Conservation (phyloP, 2,888 invertebrate species). For the Acronicta aceris region DNA sequence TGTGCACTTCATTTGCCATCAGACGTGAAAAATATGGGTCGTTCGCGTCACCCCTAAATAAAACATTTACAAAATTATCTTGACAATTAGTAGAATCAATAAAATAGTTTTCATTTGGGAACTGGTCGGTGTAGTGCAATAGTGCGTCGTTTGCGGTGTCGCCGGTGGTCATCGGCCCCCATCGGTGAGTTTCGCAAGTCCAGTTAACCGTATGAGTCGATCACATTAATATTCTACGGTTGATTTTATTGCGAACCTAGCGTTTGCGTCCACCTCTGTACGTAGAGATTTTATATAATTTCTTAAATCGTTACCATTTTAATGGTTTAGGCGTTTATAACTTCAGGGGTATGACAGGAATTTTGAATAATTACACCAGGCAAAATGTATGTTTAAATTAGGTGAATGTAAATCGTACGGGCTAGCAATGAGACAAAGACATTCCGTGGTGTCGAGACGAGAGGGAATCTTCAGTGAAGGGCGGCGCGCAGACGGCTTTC, state of each 20-base stretch:
- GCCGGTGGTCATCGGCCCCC: slow-evolving; percentile 85
- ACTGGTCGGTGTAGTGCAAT: slow-evolving; percentile 65
- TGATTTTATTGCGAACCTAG: slow-evolving; percentile 81
- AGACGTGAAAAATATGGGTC: slow-evolving; percentile 69
- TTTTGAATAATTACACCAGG: slow-evolving; percentile 13
- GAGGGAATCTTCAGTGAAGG: slow-evolving; percentile 82
- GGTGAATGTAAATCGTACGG: slow-evolving; percentile 61
- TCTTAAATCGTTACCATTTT: slow-evolving; percentile 34
- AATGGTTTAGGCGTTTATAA: slow-evolving; percentile 4
- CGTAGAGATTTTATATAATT: slow-evolving; percentile 35
- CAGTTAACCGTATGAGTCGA: slow-evolving; percentile 85
- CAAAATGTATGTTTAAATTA: slow-evolving; percentile 52
- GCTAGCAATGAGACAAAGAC: slow-evolving; percentile 76
- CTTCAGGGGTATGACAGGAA: slow-evolving; percentile 9
- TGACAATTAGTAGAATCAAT: slow-evolving; percentile 60
- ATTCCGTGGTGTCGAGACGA: slow-evolving; percentile 80
- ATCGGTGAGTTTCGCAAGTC: slow-evolving; percentile 87
- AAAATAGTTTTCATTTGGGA: slow-evolving; percentile 64
- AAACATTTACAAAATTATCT: slow-evolving; percentile 34
- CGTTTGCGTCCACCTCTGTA: slow-evolving; percentile 66
- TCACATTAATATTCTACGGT: slow-evolving; percentile 86
- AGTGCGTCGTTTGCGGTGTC: slow-evolving; percentile 68
- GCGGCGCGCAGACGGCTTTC: slow-evolving; percentile 82
- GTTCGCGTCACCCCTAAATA: slow-evolving; percentile 52
- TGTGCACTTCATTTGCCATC: slow-evolving; percentile 71